Base-by-base conservation (phyloP, 2,113 vertebrate species). In the Grammomys surdaster region DNA sequence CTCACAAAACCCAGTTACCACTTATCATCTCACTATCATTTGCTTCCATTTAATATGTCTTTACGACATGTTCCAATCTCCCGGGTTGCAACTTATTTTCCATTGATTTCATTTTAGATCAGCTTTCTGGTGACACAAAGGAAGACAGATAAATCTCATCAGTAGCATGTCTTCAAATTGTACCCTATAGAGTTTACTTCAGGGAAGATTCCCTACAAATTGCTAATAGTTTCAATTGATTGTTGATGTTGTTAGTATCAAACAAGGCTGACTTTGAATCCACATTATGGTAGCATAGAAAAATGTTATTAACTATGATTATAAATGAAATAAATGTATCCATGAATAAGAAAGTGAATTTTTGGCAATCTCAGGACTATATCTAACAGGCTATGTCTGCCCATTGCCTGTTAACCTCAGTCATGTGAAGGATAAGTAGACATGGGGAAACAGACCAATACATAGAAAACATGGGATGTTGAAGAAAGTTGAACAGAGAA, bases 31-130 rank as follows among this genome's bases (percentile, higher is more conserved):
- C 4, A 3, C 51, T 40, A 33, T 88, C 43, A 1, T 73, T 91
- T 86, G 76, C 70, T 70, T 94, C 91, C 84, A 70, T 56, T 95
- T 89, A 90, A 90, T 65, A 54, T 67, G 60, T 12, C 78, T 70
- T 91, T 22, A 22, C 58, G 75, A 54, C 70, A 75, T 75, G 63
- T 58, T 72, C 86, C 88, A 94, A 33, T 88, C 89, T 85, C 85
- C 78, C 63, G 60, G 51, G 89, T 70, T 95, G n/a, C 72, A 80
- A 87, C 56, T 97, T 88, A 80, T 76, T 97, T 96, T 76, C 88
- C 92, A 88, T 36, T 93, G 95, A 95, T 94, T 93, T 96, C 73
- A 96, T 94, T 96, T 97, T 56, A 94, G 54, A 91, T 89, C 65
- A 16, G 73, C 88, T 96, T 91, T 56, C 78, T 67, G 9, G 51